Percentiles rank a stretch among this genome's conserved stretches.
These are phyloP conservation scores for Aphaenogaster floridana DNA, from an alignment of 1,140 invertebrate species.

Conservation along the genomic window DNA sequence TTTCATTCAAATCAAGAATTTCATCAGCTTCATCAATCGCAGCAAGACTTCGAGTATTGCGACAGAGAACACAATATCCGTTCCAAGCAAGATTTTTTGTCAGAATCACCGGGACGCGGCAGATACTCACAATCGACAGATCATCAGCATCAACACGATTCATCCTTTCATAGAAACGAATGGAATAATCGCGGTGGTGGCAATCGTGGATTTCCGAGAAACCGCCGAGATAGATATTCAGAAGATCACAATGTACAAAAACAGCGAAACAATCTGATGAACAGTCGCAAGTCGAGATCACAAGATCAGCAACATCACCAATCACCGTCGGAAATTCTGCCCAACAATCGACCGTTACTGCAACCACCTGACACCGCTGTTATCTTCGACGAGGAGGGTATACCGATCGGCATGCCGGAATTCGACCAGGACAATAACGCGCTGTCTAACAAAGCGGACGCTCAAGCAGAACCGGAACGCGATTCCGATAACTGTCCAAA, in stretches of 20 bases:
- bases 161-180: conserved; percentile 79
- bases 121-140: conserved; percentile 77
- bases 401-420: conserved; percentile 73
- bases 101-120: conserved; percentile 74
- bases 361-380: conserved; percentile 76
- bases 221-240: conserved; percentile 77
- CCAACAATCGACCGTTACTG: conserved; percentile 66
- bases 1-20: conserved; percentile 78
- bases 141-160: conserved; percentile 78
- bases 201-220: conserved; percentile 76
- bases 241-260: conserved; percentile 78
- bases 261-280: conserved; percentile 71
- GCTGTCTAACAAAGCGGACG: background rate
- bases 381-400: conserved; percentile 76
- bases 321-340: conserved; percentile 63
- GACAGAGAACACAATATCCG: conserved; percentile 77
- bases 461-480: conserved; percentile 31
- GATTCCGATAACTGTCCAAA: conserved; percentile 37
- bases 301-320: conserved; percentile 68
- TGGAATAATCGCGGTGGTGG: conserved; percentile 75
- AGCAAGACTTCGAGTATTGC: conserved; percentile 80
- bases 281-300: conserved; percentile 74
- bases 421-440: conserved; percentile 58
- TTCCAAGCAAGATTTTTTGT: conserved; percentile 76
- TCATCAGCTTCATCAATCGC: conserved; percentile 67